A percentile compares a stretch with the other conserved stretches of the same genome.
These are phyloP conservation scores for Drosophila meridionalis DNA, from an alignment of 2,888 invertebrate genomes.

Conservation along the genomic window DNA sequence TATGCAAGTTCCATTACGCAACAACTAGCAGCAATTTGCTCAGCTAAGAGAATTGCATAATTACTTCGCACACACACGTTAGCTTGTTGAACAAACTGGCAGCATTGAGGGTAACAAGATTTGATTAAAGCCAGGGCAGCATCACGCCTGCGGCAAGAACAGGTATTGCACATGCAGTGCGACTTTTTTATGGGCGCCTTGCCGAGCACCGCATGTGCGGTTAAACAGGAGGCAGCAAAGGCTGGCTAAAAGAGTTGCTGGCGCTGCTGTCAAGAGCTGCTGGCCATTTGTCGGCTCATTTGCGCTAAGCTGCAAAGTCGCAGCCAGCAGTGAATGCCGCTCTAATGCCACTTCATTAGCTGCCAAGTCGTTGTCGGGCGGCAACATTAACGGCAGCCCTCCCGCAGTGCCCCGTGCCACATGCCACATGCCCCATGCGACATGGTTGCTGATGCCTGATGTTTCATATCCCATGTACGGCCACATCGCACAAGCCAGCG, in stretches of 20 bases:
- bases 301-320: constrained; percentile 49
- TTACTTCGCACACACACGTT: constrained; percentile 6
- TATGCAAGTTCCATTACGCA: constrained; percentile 37
- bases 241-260: constrained; percentile 21
- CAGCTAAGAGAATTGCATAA: constrained; percentile 38
- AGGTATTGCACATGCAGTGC: constrained; percentile 42
- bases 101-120: constrained; percentile 38
- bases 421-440: constrained; percentile 8
- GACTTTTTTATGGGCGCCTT: constrained; percentile 42
- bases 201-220: constrained; percentile 28
- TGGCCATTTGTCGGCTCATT: constrained; percentile 64
- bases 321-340: constrained; percentile 29
- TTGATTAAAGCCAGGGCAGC: constrained; percentile 48
- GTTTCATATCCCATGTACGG: constrained; percentile 18
- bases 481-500: constrained; percentile 8
- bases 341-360: constrained; percentile 71
- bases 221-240: constrained; percentile 10
- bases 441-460: constrained; percentile 2
- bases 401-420: constrained; percentile 11
- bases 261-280: constrained; percentile 22
- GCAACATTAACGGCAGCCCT: constrained; percentile 29
- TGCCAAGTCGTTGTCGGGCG: constrained; percentile 46
- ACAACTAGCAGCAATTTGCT: constrained; percentile 48
- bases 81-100: constrained; percentile 12
- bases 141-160: constrained; percentile 29